phyloP scores from a whole-genome alignment of 23 tunicate species.

The Botrylloides violaceus region DNA sequence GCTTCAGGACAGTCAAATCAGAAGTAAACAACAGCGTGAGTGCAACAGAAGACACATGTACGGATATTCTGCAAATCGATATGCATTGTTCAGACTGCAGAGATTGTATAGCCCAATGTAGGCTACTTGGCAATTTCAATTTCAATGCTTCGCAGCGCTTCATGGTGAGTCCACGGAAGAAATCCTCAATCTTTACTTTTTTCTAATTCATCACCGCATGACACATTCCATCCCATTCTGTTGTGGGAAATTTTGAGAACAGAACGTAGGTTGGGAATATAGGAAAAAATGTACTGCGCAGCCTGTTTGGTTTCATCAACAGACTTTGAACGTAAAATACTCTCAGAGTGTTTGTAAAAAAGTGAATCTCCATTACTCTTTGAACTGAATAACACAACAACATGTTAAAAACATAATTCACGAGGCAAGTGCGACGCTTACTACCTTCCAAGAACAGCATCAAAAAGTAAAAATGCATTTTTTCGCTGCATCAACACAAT shows the following conservation, averaged over 20 bases:
- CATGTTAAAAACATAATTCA: not conserved
- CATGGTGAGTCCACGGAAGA: too few relatives aligned
- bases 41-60: too few relatives aligned
- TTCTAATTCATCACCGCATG: not conserved
- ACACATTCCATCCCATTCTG: not conserved
- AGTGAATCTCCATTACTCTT: slow-evolving; percentile 12
- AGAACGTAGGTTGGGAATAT: not conserved
- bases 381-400: not conserved
- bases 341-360: not conserved
- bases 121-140: too few relatives aligned
- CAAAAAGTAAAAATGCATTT: slow-evolving; percentile 60
- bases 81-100: too few relatives aligned
- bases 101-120: too few relatives aligned
- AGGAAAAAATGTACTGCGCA: slow-evolving; percentile 4
- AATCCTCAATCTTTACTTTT: too few relatives aligned
- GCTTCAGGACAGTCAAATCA: too few relatives aligned
- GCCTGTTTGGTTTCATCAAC: slow-evolving; percentile 8
- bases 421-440: too few relatives aligned
- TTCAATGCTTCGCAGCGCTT: too few relatives aligned
- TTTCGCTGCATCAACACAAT: slow-evolving; percentile 48
- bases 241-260: slow-evolving; percentile 17
- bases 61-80: too few relatives aligned
- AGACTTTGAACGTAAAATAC: slow-evolving; percentile 13
- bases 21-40: too few relatives aligned
- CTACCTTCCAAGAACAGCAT: slow-evolving; percentile 68